Conservation (phyloP, 2,888 invertebrate species). For the Salpingus planirostris region DNA sequence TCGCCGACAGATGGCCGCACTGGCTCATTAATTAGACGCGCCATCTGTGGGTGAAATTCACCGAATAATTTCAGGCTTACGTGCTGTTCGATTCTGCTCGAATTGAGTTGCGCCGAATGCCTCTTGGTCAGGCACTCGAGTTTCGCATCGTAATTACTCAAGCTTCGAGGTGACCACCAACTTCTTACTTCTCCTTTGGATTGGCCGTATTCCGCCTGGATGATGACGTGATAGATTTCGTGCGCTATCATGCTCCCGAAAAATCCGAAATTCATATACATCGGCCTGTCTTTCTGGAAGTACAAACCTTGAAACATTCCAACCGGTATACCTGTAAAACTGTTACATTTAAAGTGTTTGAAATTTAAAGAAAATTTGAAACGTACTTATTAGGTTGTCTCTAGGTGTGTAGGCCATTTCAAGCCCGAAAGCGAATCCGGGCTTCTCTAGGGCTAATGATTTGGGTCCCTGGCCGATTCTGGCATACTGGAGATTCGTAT, state of each 20-base stretch:
- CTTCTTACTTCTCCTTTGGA: slow-evolving; percentile 77
- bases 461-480: slow-evolving; percentile 19
- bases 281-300: slow-evolving; percentile 32
- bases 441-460: too few species aligned
- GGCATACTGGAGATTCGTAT: slow-evolving; percentile 21
- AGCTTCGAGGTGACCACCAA: slow-evolving; percentile 82
- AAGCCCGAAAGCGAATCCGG: slow-evolving; percentile 24
- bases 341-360: too few species aligned
- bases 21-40: too few species aligned
- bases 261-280: slow-evolving; percentile 37
- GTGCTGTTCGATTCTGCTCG: slow-evolving; percentile 55
- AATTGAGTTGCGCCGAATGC: slow-evolving; percentile 82
- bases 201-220: slow-evolving; percentile 71
- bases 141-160: slow-evolving; percentile 68
- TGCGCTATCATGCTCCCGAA: slow-evolving; percentile 34
- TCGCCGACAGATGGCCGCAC: not conserved
- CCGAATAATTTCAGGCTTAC: slow-evolving; percentile 40
- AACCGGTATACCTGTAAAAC: slow-evolving; percentile 31
- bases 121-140: slow-evolving; percentile 75
- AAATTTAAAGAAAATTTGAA: too few species aligned
- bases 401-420: slow-evolving; percentile 23
- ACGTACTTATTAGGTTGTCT: slow-evolving; percentile 28
- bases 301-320: slow-evolving; percentile 34
- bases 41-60: too few species aligned
- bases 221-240: slow-evolving; percentile 35